Percentiles rank a stretch among this genome's conserved stretches.
phyloP scores from a whole-genome alignment of 1,140 invertebrate species.

The Zaprionus capensis region DNA sequence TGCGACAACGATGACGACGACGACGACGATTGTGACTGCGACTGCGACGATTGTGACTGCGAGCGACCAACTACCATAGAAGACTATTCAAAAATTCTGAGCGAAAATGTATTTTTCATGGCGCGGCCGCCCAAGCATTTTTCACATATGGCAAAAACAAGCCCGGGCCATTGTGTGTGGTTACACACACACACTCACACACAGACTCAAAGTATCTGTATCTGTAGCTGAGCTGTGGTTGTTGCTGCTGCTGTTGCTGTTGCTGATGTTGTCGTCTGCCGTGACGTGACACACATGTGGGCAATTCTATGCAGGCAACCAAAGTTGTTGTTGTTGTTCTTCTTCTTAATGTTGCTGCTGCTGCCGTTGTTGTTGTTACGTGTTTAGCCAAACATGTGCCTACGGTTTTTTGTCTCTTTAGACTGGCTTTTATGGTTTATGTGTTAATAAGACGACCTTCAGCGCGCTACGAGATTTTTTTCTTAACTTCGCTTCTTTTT shows the following conservation, averaged over 20 bases:
- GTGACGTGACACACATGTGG: constrained; percentile 81
- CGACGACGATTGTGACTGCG: not conserved
- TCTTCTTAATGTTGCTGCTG: constrained; percentile 25
- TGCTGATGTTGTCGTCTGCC: constrained; percentile 71
- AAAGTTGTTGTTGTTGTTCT: constrained; percentile 31
- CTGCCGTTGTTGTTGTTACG: constrained; percentile 28
- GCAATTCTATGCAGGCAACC: constrained; percentile 73
- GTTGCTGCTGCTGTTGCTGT: constrained; percentile 2
- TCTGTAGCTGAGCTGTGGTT: constrained; percentile 14
- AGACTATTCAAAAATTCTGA: constrained; percentile 74
- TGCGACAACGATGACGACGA: not conserved
- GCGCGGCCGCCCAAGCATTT: constrained; percentile 76
- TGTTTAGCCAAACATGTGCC: constrained; percentile 78
- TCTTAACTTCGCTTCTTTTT: constrained; percentile 40
- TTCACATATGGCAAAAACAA: constrained; percentile 80
- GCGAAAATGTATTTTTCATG: constrained; percentile 62
- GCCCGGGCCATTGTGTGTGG: constrained; percentile 62
- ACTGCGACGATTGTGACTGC: constrained; percentile 6
- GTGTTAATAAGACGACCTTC: constrained; percentile 81
- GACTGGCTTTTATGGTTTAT: constrained; percentile 78
- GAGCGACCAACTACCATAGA: constrained; percentile 65
- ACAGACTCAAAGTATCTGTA: constrained; percentile 58
- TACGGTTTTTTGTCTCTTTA: constrained; percentile 52
- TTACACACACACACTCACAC: constrained; percentile 60
- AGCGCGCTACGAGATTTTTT: constrained; percentile 62